Conservation (phyloP, 2,797 vertebrate genomes). For the Myotis vivesi region DNA sequence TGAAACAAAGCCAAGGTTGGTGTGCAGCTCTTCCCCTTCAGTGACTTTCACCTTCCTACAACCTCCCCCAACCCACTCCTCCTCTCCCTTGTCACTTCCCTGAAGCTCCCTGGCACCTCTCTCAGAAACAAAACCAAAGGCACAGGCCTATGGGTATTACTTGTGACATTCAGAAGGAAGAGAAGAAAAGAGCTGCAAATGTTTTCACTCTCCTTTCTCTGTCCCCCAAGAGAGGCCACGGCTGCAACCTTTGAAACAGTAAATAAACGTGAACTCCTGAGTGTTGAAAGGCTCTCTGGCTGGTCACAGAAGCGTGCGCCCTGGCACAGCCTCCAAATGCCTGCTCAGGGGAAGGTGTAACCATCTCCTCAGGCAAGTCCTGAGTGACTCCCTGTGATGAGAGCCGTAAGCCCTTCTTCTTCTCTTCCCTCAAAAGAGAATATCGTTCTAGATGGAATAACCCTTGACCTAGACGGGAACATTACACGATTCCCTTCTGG, state of each 20-base stretch:
- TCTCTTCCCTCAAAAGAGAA: slow-evolving; percentile 74
- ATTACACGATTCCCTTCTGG: slow-evolving; percentile 79
- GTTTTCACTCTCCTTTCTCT: slow-evolving; percentile 69
- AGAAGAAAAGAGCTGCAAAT: slow-evolving; percentile 65
- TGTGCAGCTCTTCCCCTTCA: not conserved
- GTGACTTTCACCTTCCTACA: not conserved
- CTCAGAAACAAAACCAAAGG: not conserved
- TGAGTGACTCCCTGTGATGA: slow-evolving; percentile 79
- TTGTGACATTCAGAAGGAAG: slow-evolving; percentile 74
- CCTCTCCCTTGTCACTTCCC: not conserved
- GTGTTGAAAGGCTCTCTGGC: slow-evolving; percentile 78
- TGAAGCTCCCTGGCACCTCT: not conserved
- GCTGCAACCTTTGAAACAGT: slow-evolving; percentile 80
- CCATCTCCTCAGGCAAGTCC: slow-evolving; percentile 83
- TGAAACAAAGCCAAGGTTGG: not conserved
- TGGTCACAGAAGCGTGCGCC: slow-evolving; percentile 75
- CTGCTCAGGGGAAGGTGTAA: slow-evolving; percentile 78
- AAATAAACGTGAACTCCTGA: slow-evolving; percentile 82
- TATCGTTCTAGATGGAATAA: slow-evolving; percentile 77
- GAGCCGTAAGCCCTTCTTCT: slow-evolving; percentile 75
- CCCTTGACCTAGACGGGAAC: slow-evolving; percentile 81
- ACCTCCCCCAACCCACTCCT: not conserved
- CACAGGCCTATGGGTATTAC: slow-evolving; percentile 47
- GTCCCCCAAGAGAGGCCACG: slow-evolving; percentile 72
- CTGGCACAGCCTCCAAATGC: slow-evolving; percentile 72